Conservation (phyloP, 1,140 invertebrate species). For the Octopus bimaculoides region DNA sequence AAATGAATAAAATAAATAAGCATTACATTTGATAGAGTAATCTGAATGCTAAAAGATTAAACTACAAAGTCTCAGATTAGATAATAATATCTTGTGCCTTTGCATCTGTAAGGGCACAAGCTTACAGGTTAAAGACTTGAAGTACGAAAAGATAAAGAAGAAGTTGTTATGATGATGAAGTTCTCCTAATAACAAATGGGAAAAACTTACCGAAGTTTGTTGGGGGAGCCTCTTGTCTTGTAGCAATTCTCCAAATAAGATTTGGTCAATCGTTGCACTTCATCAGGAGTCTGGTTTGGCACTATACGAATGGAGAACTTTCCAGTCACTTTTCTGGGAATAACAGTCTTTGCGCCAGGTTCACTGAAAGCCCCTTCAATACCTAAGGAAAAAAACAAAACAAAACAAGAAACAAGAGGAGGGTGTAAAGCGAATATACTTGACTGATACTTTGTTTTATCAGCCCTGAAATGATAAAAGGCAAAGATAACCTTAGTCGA, state of each 20-base stretch:
- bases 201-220: constrained; percentile 75
- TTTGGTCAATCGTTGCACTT: constrained; percentile 63
- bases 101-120: too few species aligned
- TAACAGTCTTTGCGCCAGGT: constrained; percentile 90
- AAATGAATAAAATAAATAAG: too few species aligned
- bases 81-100: too few species aligned
- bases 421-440: background rate
- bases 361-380: background rate
- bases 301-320: constrained; percentile 96
- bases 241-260: constrained; percentile 70
- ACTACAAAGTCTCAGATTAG: too few species aligned
- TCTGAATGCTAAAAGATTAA: too few species aligned
- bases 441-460: background rate
- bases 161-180: too few species aligned
- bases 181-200: too few species aligned
- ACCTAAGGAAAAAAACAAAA: background rate
- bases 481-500: background rate
- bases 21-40: too few species aligned
- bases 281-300: constrained; percentile 81
- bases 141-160: too few species aligned
- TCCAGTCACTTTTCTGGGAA: constrained; percentile 87
- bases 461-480: background rate
- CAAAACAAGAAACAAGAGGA: too few species aligned
- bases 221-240: constrained; percentile 74
- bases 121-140: too few species aligned